These are phyloP conservation scores for Phallusia fumigata DNA, from an alignment of 23 tunicate species.

Conservation along the genomic window DNA sequence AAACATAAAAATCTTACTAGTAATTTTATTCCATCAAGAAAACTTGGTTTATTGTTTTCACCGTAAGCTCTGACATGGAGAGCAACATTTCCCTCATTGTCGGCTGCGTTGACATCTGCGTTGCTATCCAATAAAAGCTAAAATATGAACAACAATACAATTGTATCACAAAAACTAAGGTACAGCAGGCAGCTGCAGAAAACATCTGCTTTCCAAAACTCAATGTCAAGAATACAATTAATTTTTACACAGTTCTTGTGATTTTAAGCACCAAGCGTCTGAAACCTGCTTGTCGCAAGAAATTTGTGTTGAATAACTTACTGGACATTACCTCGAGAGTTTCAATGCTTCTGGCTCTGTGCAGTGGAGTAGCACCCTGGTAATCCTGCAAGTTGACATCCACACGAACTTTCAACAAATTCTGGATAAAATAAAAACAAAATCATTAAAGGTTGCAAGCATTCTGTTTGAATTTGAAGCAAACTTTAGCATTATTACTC, in stretches of 20 bases:
- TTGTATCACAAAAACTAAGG: background rate
- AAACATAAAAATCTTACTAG: slow-evolving; percentile 42
- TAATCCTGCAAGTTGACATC: slow-evolving; percentile 78
- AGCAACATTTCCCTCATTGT: slow-evolving; percentile 86
- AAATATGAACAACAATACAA: background rate
- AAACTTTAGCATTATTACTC: too few species aligned
- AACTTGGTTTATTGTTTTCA: slow-evolving; percentile 43
- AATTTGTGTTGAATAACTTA: slow-evolving; percentile 35
- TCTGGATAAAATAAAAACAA: slow-evolving; percentile 24
- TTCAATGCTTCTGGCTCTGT: slow-evolving; percentile 56
- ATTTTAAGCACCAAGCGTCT: too few species aligned
- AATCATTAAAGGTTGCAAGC: background rate
- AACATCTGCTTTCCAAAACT: too few species aligned
- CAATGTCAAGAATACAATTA: too few species aligned
- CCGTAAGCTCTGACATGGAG: slow-evolving; percentile 79
- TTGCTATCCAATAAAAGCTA: slow-evolving; percentile 80
- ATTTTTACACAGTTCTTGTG: too few species aligned
- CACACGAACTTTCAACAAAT: slow-evolving; percentile 65
- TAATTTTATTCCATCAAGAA: slow-evolving; percentile 61
- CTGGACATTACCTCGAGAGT: slow-evolving; percentile 59
- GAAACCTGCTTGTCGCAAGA: too few species aligned
- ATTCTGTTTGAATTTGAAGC: background rate
- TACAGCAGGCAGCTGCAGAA: too few species aligned
- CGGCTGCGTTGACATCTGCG: slow-evolving; percentile 67
- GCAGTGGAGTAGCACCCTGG: slow-evolving; percentile 87